Percentiles rank a stretch among this genome's conserved stretches.
These are phyloP conservation scores for Porites evermanni DNA, from an alignment of 92 coral and sea anemone species.

Conservation along the genomic window DNA sequence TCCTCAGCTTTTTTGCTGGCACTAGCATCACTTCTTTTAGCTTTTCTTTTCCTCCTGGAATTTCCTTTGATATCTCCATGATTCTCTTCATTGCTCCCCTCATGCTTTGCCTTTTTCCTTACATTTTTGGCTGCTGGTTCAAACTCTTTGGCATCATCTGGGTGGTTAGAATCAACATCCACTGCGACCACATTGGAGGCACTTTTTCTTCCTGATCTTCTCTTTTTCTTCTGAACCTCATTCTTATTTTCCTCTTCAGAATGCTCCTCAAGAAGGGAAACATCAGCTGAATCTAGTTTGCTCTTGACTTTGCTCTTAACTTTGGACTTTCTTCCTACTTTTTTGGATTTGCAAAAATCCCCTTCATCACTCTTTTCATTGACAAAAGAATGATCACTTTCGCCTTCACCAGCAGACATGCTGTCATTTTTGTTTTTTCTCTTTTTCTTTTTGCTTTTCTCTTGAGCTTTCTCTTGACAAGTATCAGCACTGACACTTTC, in stretches of 20 bases:
- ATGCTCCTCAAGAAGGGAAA: constrained; percentile 3
- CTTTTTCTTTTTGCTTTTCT: not conserved
- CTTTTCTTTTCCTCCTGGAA: not conserved
- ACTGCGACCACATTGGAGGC: not conserved
- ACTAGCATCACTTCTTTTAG: not conserved
- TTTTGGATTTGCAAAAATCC: constrained; percentile 1
- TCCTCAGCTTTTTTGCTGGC: not conserved
- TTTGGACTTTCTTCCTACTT: not conserved
- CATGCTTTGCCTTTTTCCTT: not conserved
- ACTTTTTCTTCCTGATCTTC: constrained; percentile 11
- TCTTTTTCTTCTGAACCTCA: not conserved
- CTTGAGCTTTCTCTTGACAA: not conserved
- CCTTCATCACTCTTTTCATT: not conserved
- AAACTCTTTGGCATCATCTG: not conserved
- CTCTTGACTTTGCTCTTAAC: not conserved
- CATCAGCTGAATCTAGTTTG: not conserved
- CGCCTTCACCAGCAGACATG: not conserved
- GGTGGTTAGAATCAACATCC: not conserved
- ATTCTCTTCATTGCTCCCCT: not conserved
- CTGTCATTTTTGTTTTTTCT: not conserved
- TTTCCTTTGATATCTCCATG: not conserved
- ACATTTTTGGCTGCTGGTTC: not conserved
- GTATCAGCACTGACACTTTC: not conserved
- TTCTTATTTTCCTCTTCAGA: not conserved
- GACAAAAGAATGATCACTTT: constrained; percentile 2